Evolutionary conservation across 1,140 invertebrate species (phyloP).

Genomic region (Olivierus martensii): DNA sequence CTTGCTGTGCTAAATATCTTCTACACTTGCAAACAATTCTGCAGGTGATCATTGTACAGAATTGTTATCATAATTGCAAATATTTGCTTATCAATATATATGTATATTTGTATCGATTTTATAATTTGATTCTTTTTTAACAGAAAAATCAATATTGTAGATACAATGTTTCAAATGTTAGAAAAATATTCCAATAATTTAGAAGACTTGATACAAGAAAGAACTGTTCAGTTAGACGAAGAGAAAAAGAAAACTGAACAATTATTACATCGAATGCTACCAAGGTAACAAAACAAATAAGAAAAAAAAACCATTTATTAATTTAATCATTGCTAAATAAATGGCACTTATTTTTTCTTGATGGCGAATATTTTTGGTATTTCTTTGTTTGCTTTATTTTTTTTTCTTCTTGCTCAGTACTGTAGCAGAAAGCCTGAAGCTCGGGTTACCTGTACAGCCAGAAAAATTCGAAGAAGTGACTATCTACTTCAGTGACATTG

Average conservation of each 20-base stretch:
- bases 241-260: constrained; percentile 88
- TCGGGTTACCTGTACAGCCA: constrained; percentile 77
- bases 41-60: too few species aligned
- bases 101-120: background rate
- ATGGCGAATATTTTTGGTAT: too few species aligned
- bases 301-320: too few species aligned
- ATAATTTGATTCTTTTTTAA: constrained; percentile 16
- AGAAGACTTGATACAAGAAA: constrained; percentile 75
- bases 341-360: too few species aligned
- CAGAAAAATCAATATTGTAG: constrained; percentile 78
- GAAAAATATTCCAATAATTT: constrained; percentile 86
- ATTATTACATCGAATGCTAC: constrained; percentile 78
- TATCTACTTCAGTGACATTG: constrained; percentile 61
- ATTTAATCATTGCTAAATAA: too few species aligned
- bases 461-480: constrained; percentile 42
- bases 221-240: constrained; percentile 69
- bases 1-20: too few species aligned
- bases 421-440: constrained; percentile 42
- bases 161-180: constrained; percentile 87
- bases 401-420: too few species aligned
- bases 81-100: constrained; percentile 5
- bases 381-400: too few species aligned
- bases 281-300: constrained; percentile 41
- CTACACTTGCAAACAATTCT: too few species aligned
- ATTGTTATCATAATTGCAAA: too few species aligned